Percentiles rank a stretch among this genome's conserved stretches.
These are phyloP conservation scores for Caenorhabditis parvicauda DNA, from an alignment of 2,888 invertebrate genomes.

Conservation along the genomic window DNA sequence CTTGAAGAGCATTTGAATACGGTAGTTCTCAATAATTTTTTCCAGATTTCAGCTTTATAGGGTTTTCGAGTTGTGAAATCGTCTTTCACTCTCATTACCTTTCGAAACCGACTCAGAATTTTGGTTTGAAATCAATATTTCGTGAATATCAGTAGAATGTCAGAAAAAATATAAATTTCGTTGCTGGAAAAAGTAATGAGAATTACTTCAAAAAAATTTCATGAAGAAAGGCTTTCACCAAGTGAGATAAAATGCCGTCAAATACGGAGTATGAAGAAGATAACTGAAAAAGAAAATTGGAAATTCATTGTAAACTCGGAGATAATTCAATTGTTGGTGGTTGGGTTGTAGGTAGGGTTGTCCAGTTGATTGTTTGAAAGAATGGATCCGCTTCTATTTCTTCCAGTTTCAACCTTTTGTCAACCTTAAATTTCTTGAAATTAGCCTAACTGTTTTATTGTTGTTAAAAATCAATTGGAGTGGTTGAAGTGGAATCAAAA, in stretches of 20 bases:
- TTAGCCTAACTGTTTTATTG: not conserved
- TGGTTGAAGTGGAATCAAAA: no score
- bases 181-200: not conserved
- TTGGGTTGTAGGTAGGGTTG: slow-evolving; percentile 13
- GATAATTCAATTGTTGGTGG: slow-evolving; percentile 22
- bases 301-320: no score
- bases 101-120: not conserved
- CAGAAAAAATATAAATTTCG: not conserved
- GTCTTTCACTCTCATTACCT: no score
- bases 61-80: no score
- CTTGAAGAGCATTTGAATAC: no score
- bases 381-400: slow-evolving; percentile 78
- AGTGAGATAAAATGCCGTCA: not conserved
- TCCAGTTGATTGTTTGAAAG: slow-evolving; percentile 40
- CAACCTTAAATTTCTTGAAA: slow-evolving; percentile 68
- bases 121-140: not conserved
- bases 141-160: slow-evolving; percentile 3
- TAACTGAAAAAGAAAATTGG: not conserved
- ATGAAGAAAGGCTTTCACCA: not conserved
- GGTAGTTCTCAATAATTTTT: not conserved
- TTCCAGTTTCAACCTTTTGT: slow-evolving; percentile 74
- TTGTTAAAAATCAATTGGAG: not conserved
- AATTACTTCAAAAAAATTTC: not conserved
- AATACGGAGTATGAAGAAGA: not conserved
- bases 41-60: no score